Evolutionary conservation across 2,888 invertebrate species (phyloP), one percentile per base, ranked within the genome.

Genomic region (Volucella zonaria): DNA sequence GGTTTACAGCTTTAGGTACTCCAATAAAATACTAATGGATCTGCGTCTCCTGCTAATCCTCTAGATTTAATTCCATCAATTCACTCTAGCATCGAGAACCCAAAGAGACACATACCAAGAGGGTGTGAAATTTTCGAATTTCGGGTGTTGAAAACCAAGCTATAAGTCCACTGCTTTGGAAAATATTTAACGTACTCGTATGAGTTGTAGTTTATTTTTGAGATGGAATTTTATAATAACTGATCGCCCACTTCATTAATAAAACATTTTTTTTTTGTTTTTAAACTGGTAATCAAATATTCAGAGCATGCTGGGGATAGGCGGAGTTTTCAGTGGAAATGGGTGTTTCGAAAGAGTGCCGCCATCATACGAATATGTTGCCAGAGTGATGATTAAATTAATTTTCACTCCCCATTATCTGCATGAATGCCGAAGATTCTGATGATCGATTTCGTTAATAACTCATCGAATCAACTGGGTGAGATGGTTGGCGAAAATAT

Each of bases 181-280:
- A 67, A 67, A 52, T 61, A 52, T 76, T 67, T 76, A 52, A 76
- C 59, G 2, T 23, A 23, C 18, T 23, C 18, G 38, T 51, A 76
- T 67, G 67, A 45, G 12, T 67, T 59, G 67, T 59, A 61, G 67
- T 59, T 59, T 76, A 59, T 59, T 59, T 59, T 67, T 67, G 59
- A 23, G 23, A 59, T 23, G 42, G 51, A 76, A 59, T 76, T 67
- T 59, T 59, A 15, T 31, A 43, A 43, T 42, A 61, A 52, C n/a
- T 52, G 49, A n/a, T 31, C 67, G 59, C 75, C 67, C 49, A 66
- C 75, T 58, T 54, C 11, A 59, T 61, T 40, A 70, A 71, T 59
- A 54, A 42, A 42, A 52, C 9, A 59, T 59, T 18, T 40, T 15
- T 23, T 23, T 23, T 23, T 23, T 23, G 4, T 18, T 23, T 56